phyloP scores from a whole-genome alignment of 2,888 invertebrate species.

The Drosophila rellima region DNA sequence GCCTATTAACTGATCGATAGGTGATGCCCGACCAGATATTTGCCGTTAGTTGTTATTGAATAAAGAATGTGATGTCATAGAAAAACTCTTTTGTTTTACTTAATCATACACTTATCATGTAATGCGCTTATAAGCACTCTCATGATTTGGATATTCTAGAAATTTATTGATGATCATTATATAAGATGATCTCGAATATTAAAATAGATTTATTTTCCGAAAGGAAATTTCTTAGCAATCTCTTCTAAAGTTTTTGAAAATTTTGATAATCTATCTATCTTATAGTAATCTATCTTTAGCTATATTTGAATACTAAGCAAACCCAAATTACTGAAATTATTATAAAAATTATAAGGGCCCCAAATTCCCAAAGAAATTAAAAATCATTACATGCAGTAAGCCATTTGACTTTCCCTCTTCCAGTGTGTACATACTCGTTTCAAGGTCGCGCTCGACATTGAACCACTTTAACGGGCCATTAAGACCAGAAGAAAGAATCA shows the following conservation, averaged over 20 bases:
- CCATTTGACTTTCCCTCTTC: slow-evolving; percentile 60
- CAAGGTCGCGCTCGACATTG: slow-evolving; percentile 57
- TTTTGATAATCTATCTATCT: no score
- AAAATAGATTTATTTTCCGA: no score
- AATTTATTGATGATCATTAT: no score
- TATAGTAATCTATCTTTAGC: no score
- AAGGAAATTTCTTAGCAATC: no score
- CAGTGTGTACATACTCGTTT: slow-evolving; percentile 29
- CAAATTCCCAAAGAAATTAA: slow-evolving; percentile 45
- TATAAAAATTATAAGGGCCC: not conserved
- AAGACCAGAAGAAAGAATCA: slow-evolving; percentile 58
- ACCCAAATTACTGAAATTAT: not conserved
- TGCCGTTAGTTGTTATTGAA: slow-evolving; percentile 82
- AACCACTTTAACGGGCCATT: slow-evolving; percentile 36
- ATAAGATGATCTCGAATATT: no score
- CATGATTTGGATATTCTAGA: no score
- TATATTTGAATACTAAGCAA: not conserved
- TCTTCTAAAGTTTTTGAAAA: no score
- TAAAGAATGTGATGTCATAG: slow-evolving; percentile 76
- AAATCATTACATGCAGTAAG: slow-evolving; percentile 51
- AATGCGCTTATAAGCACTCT: no score
- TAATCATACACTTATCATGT: no score
- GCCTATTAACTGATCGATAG: slow-evolving; percentile 74
- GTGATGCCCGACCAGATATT: slow-evolving; percentile 64
- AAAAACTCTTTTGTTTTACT: slow-evolving; percentile 10